phyloP scores from a whole-genome alignment of 2,888 invertebrate species.

The Drosophila subsilvestris region DNA sequence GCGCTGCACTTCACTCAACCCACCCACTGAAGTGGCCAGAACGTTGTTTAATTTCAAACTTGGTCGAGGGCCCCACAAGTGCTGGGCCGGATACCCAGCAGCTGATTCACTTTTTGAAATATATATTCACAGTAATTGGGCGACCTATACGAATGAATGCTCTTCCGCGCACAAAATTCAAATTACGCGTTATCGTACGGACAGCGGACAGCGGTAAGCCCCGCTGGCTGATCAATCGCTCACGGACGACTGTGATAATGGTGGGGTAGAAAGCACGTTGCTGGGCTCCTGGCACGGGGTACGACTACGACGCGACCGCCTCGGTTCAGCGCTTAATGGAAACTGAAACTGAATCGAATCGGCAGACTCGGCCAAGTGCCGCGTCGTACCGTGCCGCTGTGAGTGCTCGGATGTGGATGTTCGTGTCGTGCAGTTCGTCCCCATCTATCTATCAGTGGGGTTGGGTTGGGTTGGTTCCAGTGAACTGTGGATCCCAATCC shows the following conservation, averaged over 20 bases:
- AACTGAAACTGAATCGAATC: slow-evolving; percentile 56
- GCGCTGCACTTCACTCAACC: background rate
- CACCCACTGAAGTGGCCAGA: slow-evolving; percentile 17
- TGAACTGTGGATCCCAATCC: slow-evolving; percentile 45
- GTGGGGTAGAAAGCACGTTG: slow-evolving; percentile 17
- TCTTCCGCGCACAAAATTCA: slow-evolving; percentile 2
- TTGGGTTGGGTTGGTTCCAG: slow-evolving; percentile 11
- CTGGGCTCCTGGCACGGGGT: slow-evolving; percentile 7
- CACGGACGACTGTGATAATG: slow-evolving; percentile 12
- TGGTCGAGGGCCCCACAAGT: slow-evolving; percentile 4
- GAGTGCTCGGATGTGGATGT: too few relatives aligned
- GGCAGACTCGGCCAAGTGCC: background rate
- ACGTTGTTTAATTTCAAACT: slow-evolving; percentile 25
- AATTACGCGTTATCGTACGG: slow-evolving; percentile 33
- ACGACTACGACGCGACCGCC: slow-evolving; percentile 59
- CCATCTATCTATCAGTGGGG: slow-evolving; percentile 8
- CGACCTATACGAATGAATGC: slow-evolving; percentile 6
- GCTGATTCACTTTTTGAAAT: slow-evolving; percentile 14
- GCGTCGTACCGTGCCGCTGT: too few relatives aligned
- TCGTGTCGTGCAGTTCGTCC: slow-evolving; percentile 12
- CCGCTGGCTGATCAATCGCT: slow-evolving; percentile 40
- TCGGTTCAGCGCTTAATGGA: slow-evolving; percentile 65
- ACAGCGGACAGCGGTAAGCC: slow-evolving; percentile 8
- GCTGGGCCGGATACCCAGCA: background rate
- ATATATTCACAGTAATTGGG: slow-evolving; percentile 7